Evolutionary conservation across 1,140 invertebrate species (phyloP).

Genomic region (Halictus rubicundus): DNA sequence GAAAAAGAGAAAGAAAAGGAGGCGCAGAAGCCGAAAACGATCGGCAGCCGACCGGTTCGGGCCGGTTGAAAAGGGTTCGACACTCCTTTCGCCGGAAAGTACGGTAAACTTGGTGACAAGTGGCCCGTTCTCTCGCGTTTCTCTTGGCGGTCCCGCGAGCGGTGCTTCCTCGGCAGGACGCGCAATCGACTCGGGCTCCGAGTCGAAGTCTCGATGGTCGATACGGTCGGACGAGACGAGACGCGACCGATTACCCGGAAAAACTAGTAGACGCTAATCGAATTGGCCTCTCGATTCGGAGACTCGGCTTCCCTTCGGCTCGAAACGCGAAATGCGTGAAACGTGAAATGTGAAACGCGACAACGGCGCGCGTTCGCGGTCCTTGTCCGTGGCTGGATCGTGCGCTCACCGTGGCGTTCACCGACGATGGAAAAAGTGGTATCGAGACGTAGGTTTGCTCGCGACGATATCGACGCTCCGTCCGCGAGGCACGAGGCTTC

Average conservation of each 20-base stretch:
- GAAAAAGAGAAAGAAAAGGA: slow-evolving; percentile 29
- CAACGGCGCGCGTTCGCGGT: background rate
- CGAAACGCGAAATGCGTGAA: background rate
- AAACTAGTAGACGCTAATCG: slow-evolving; percentile 34
- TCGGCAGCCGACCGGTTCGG: slow-evolving; percentile 59
- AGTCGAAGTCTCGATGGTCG: background rate
- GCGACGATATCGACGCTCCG: slow-evolving; percentile 18
- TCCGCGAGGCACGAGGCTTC: slow-evolving; percentile 9
- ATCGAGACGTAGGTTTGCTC: background rate
- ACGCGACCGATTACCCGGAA: slow-evolving; percentile 14
- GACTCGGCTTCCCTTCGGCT: background rate
- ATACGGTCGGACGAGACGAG: too few species aligned
- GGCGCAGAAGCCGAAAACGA: slow-evolving; percentile 52
- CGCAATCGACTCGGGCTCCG: background rate
- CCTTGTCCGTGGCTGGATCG: too few species aligned
- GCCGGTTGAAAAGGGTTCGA: slow-evolving; percentile 65
- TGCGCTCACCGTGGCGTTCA: background rate
- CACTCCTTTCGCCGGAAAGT: slow-evolving; percentile 57
- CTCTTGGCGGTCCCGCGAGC: background rate
- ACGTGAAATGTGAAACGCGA: background rate
- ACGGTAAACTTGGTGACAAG: slow-evolving; percentile 58
- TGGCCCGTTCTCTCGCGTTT: slow-evolving; percentile 43
- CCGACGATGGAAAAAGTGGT: slow-evolving; percentile 11
- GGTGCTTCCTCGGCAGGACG: background rate
- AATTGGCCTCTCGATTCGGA: slow-evolving; percentile 1